Evolutionary conservation across 1,140 invertebrate genomes (phyloP).

Genomic region (Cheumatopsyche charites): DNA sequence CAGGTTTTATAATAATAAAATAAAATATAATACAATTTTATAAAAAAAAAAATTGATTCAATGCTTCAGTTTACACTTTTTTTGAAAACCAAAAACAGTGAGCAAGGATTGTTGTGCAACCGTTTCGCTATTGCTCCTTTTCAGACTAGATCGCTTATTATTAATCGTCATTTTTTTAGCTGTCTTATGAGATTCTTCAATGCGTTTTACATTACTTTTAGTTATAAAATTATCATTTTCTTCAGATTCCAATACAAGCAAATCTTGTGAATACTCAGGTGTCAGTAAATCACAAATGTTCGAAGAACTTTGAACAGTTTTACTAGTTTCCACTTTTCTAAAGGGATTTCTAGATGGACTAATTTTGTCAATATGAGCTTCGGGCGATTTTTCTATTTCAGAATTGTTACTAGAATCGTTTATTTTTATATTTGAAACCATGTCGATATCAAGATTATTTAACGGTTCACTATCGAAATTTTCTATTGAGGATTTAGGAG

Average conservation of each 20-base stretch:
- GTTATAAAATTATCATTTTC: not conserved
- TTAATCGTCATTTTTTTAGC: not conserved
- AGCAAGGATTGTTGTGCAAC: constrained; percentile 56
- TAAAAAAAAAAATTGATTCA: constrained; percentile 5
- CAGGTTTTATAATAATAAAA: no score
- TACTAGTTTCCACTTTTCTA: constrained; percentile 9
- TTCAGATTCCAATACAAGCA: not conserved
- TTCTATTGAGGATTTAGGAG: constrained; percentile 8
- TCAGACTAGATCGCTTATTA: constrained; percentile 51
- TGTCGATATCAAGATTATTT: no score
- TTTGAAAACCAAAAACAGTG: constrained; percentile 59
- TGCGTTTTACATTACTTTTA: not conserved
- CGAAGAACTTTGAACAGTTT: not conserved
- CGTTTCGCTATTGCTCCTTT: constrained; percentile 48
- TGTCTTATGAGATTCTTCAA: not conserved
- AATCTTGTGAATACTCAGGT: not conserved
- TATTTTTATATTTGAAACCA: not conserved
- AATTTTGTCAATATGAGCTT: not conserved
- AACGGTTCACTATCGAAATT: not conserved
- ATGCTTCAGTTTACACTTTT: constrained; percentile 51
- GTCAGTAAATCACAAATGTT: not conserved
- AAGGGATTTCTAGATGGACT: constrained; percentile 35
- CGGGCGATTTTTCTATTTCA: not conserved
- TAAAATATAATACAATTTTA: no score
- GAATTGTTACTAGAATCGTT: not conserved